Conservation (phyloP, 1,140 invertebrate species). For the Bombus soroeensis region DNA sequence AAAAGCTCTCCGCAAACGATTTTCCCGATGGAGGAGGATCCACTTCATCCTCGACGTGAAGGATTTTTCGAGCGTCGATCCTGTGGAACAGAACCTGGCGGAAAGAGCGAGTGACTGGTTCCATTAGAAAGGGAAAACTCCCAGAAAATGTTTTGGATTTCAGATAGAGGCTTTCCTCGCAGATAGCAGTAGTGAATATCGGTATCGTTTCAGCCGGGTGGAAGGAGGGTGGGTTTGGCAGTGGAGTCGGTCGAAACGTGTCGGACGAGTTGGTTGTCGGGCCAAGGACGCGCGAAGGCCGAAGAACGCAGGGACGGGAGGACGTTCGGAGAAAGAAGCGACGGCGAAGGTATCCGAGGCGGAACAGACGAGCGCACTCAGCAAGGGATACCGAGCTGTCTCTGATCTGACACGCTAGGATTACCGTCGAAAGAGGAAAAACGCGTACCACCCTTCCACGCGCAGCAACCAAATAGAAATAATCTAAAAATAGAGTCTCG, state of each 20-base stretch:
- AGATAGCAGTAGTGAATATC: constrained; percentile 37
- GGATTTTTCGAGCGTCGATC: constrained; percentile 47
- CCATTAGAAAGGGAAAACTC: constrained; percentile 65
- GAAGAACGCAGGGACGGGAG: constrained; percentile 6
- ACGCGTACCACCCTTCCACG: constrained; percentile 59
- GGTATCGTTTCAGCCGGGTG: constrained; percentile 39
- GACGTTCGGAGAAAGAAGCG: constrained; percentile 48
- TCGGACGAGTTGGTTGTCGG: constrained; percentile 31
- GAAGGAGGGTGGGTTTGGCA: background rate
- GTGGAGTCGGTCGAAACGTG: constrained; percentile 25
- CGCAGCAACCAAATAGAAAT: constrained; percentile 51
- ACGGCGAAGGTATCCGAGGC: constrained; percentile 42
- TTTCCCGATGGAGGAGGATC: constrained; percentile 26
- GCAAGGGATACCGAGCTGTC: constrained; percentile 65
- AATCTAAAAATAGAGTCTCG: constrained; percentile 60
- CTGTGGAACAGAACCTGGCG: background rate
- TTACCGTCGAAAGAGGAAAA: constrained; percentile 72
- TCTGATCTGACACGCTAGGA: constrained; percentile 72
- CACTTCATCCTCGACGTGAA: constrained; percentile 4
- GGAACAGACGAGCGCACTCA: constrained; percentile 72
- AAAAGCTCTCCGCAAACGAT: background rate
- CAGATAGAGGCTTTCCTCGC: constrained; percentile 42
- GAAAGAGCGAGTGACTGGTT: constrained; percentile 11
- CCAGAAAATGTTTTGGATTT: constrained; percentile 62
- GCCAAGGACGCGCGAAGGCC: constrained; percentile 23